Percentiles rank a stretch among this genome's conserved stretches.
phyloP scores from a whole-genome alignment of 1,140 invertebrate genomes.

The Brachionus koreanus region DNA sequence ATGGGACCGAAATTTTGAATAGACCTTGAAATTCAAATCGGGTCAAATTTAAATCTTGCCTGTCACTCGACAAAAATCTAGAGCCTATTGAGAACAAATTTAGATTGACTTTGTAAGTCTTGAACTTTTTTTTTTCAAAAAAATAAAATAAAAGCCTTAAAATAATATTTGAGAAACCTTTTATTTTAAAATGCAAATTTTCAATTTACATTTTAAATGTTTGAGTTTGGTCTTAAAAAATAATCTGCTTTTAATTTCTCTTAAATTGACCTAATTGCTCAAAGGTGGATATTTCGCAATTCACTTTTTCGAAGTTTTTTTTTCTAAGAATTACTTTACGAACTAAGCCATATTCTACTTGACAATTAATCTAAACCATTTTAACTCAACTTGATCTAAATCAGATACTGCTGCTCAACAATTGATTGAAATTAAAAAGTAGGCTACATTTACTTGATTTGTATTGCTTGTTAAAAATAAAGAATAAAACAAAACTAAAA shows the following conservation, averaged over 20 bases:
- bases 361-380: neutral
- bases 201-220: neutral
- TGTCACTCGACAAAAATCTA: neutral
- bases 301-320: neutral
- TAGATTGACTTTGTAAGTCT: constrained; percentile 1
- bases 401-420: neutral
- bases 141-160: neutral
- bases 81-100: neutral
- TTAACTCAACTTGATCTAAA: neutral
- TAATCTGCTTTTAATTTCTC: neutral
- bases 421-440: neutral
- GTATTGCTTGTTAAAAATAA: neutral
- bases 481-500: neutral
- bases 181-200: neutral
- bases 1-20: neutral
- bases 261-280: neutral
- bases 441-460: neutral
- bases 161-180: constrained; percentile 11
- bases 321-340: neutral
- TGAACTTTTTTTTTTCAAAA: neutral
- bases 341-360: neutral
- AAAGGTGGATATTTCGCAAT: neutral
- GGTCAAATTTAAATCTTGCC: neutral
- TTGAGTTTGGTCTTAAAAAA: neutral
- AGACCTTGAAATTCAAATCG: neutral